Base-by-base conservation (phyloP, 2,888 invertebrate genomes). In the Hypena proboscidalis region DNA sequence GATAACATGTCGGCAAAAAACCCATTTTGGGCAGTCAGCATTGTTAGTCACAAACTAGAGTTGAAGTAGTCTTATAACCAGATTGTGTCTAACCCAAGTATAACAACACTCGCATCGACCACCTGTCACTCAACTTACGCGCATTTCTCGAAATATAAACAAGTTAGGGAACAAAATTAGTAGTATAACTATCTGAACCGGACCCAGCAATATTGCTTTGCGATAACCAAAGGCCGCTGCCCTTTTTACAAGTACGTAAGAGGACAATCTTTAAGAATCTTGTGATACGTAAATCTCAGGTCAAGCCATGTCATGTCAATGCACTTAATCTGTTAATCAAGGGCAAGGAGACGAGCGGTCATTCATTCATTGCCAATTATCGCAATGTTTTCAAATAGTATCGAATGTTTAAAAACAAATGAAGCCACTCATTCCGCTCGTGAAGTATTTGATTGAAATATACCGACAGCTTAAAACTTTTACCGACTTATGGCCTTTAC, bases 301-400 rank as follows among this genome's bases (percentile, higher is more conserved):
- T 27, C 27, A 7, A 7, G 14, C 14, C n/a, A 14, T 14, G 27
- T 7, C 14, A 14, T n/a, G n/a, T n/a, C n/a, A n/a, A 17, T 17
- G 17, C 17, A 4, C 19, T 20, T 29, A 20, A 31, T 19, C 30
- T 19, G 25, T 21, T 30, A 37, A 57, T 33, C 57, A 50, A 61
- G 58, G 57, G 48, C 41, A 48, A 42, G 6, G 29, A 20, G 14
- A 22, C 21, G 14, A 6, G 40, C 46, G 64, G 56, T 61, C 60
- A 57, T 52, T 55, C 50, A 50, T 53, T 48, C 25, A 59, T 53
- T 47, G 51, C 9, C 39, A 29, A 11, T 39, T 47, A 48, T 51
- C 52, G 41, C 42, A 44, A 52, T 53, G 51, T 42, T 37, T 30
- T 47, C 13, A 35, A 13, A 34, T 7, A 11, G 2, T 11, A 10